Conservation (phyloP, 2,888 invertebrate species). For the Mythimna pallens region DNA sequence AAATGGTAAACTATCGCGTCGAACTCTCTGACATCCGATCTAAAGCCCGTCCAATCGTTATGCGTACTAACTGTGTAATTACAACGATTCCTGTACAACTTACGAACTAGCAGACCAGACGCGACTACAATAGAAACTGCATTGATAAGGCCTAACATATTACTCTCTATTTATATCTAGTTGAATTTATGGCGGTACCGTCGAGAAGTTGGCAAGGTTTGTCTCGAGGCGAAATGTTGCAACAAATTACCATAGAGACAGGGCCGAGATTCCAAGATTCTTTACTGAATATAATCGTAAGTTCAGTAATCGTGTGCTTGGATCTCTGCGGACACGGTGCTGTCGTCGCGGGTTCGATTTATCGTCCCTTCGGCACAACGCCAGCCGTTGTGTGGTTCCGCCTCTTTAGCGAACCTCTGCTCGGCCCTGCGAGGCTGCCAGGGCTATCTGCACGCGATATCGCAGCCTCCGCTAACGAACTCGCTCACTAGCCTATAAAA, state of each 20-base stretch:
- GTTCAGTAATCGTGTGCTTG: conserved; percentile 79
- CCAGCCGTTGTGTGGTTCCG: conserved; percentile 82
- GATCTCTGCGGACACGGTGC: conserved; percentile 80
- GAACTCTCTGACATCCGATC: conserved; percentile 20
- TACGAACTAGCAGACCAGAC: conserved; percentile 50
- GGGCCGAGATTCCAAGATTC: conserved; percentile 68
- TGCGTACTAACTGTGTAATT: conserved; percentile 45
- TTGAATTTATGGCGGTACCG: conserved; percentile 66
- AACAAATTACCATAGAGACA: conserved; percentile 70
- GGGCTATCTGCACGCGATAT: conserved; percentile 84
- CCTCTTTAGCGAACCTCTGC: conserved; percentile 75
- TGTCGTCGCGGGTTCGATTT: conserved; percentile 87
- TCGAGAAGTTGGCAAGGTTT: conserved; percentile 58
- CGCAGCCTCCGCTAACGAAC: conserved; percentile 79
- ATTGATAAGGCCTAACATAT: conserved; percentile 69
- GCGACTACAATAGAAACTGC: conserved; percentile 67
- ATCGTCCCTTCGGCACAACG: conserved; percentile 81
- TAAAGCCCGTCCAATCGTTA: conserved; percentile 25
- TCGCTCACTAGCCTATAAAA: conserved; percentile 75
- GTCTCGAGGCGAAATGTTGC: conserved; percentile 64
- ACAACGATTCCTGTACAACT: conserved; percentile 46
- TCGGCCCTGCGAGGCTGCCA: conserved; percentile 74
- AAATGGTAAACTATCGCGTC: conserved; percentile 19
- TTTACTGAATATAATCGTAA: conserved; percentile 77
- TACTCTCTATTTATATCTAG: conserved; percentile 70